These are phyloP conservation scores for Pachypeltis micranthus DNA, from an alignment of 1,140 invertebrate species.

Conservation along the genomic window DNA sequence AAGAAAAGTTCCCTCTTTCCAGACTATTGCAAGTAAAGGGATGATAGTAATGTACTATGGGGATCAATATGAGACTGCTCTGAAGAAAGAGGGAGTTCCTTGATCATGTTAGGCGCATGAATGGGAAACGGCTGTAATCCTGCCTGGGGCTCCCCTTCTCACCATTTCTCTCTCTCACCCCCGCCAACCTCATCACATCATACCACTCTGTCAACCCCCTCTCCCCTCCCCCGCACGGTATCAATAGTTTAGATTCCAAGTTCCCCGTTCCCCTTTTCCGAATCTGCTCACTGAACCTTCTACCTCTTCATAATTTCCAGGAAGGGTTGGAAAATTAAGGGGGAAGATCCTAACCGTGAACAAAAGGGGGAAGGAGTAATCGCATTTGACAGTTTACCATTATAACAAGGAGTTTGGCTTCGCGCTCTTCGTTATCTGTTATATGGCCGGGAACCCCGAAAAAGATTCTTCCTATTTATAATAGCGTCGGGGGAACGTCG, in stretches of 20 bases:
- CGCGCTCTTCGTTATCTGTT: not conserved
- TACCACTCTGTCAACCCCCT: conserved; percentile 14
- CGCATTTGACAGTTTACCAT: conserved; percentile 9
- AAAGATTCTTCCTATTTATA: too few species aligned
- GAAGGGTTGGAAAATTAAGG: conserved; percentile 9
- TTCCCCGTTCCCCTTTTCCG: conserved; percentile 1
- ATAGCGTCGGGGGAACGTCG: too few species aligned
- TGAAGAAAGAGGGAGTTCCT: conserved; percentile 1
- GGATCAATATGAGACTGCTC: not conserved
- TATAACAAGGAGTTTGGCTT: conserved; percentile 8
- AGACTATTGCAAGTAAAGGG: not conserved
- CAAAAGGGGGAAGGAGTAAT: conserved; percentile 3
- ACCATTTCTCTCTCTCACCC: too few species aligned
- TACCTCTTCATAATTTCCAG: conserved; percentile 6
- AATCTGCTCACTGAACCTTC: conserved; percentile 5
- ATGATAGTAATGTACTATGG: conserved; percentile 4
- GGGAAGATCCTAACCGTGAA: conserved; percentile 7
- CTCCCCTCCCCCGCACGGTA: conserved; percentile 10
- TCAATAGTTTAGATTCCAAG: conserved; percentile 3
- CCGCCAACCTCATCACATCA: not conserved
- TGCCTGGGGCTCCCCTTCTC: too few species aligned
- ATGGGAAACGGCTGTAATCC: conserved; percentile 1
- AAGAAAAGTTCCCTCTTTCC: not conserved
- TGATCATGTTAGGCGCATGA: conserved; percentile 3
- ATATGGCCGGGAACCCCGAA: too few species aligned